These are phyloP conservation scores for Parasteatoda lunata DNA, from an alignment of 2,888 invertebrate species.

Conservation along the genomic window DNA sequence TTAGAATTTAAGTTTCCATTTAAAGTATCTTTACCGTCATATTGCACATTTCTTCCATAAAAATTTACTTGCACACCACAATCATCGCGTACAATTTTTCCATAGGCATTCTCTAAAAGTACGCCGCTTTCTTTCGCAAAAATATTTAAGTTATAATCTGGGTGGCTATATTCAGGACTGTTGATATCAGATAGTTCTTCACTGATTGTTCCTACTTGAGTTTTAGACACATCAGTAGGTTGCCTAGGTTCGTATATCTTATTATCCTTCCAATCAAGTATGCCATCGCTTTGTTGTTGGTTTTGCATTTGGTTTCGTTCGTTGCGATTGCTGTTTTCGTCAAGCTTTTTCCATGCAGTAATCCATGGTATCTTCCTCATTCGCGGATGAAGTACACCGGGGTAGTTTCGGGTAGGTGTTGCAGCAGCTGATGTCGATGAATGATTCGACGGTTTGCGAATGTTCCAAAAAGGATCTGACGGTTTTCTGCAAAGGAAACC, in stretches of 20 bases:
- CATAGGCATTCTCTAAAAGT: conserved; percentile 48
- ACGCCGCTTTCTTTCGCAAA: conserved; percentile 55
- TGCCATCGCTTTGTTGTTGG: neutral
- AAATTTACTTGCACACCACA: conserved; percentile 57
- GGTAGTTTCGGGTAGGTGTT: conserved; percentile 30
- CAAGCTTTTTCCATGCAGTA: conserved; percentile 53
- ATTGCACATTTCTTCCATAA: conserved; percentile 35
- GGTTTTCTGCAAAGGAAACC: conserved; percentile 50
- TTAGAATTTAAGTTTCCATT: neutral
- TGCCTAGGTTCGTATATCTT: conserved; percentile 21
- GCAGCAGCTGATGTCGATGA: neutral
- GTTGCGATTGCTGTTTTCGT: conserved; percentile 33
- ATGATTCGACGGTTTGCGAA: conserved; percentile 31
- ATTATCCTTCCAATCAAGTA: conserved; percentile 32
- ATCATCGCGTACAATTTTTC: conserved; percentile 51
- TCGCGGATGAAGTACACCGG: conserved; percentile 36
- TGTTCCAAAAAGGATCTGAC: conserved; percentile 57
- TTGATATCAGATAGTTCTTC: conserved; percentile 49
- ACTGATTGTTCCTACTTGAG: conserved; percentile 24
- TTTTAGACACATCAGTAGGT: neutral
- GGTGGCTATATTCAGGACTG: conserved; percentile 9
- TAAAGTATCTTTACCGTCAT: conserved; percentile 12
- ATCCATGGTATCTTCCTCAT: conserved; percentile 62
- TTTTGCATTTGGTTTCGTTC: conserved; percentile 4
- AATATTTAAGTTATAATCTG: conserved; percentile 48